phyloP scores from a whole-genome alignment of 2,888 invertebrate species.

The Sarcophaga caerulescens region DNA sequence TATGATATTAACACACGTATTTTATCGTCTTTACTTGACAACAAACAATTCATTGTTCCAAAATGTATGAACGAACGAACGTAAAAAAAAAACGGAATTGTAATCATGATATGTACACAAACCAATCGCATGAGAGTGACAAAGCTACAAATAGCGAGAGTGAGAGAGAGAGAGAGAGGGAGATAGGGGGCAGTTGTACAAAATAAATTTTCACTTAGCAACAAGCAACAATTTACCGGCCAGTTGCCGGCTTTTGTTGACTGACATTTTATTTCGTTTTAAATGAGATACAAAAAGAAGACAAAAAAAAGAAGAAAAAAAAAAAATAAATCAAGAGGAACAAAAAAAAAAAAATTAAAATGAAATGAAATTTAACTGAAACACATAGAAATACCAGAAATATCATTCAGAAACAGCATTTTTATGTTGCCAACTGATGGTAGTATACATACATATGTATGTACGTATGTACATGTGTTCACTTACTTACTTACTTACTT shows the following conservation, averaged over 20 bases:
- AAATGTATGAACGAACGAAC: not conserved
- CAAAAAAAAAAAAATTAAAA: not conserved
- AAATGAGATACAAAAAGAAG: not conserved
- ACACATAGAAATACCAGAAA: not conserved
- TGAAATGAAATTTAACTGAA: not conserved
- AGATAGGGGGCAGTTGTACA: conserved; percentile 37
- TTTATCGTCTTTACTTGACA: conserved; percentile 51
- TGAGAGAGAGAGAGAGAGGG: too few relatives aligned
- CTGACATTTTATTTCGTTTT: not conserved
- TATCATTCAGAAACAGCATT: not conserved
- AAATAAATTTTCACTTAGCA: conserved; percentile 61
- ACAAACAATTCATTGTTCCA: conserved; percentile 68
- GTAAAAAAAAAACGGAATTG: conserved; percentile 17
- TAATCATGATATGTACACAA: conserved; percentile 45
- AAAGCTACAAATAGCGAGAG: too few relatives aligned
- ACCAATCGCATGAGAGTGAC: conserved; percentile 3
- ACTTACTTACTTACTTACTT: not conserved
- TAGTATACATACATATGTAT: not conserved
- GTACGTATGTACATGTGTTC: not conserved
- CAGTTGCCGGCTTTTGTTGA: conserved; percentile 3
- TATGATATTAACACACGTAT: conserved; percentile 4
- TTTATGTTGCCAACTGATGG: not conserved
- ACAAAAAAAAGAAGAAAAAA: not conserved
- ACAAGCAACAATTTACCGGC: conserved; percentile 37
- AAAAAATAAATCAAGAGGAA: not conserved